Evolutionary conservation across 2,797 vertebrate species (phyloP), one percentile per base, ranked within the genome.

Genomic region (Enteromius thamalakanensis): DNA sequence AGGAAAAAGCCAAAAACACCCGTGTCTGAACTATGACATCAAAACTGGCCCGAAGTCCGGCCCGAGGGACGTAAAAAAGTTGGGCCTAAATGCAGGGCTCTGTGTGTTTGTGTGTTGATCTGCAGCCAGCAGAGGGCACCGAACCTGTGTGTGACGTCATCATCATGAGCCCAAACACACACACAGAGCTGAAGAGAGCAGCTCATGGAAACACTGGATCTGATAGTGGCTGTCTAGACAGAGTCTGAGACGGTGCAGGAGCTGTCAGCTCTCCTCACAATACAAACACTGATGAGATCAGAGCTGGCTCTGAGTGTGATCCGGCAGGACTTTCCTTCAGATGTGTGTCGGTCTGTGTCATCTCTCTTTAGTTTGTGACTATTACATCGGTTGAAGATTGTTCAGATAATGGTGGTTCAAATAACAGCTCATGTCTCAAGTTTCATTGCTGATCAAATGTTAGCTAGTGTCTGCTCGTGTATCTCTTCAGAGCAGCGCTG

Each of bases 281-380:
- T 80, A 34, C 75, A 84, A 84, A 87, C 76, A 87, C 80, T 9
- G 84, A 84, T 86, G 65, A 82, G 65, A 58, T 86, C 74, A 80
- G 65, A 58, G 23, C 77, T 77, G 65, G 45, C 80, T 83, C 69
- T 87, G n/a, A 82, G 84, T 77, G 23, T 77, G 81, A 85, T 64
- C 37, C 32, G n/a, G 76, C 58, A 62, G 42, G 32, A 67, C 32
- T 70, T 40, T 49, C 68, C 40, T 45, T 23, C 12, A 26, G 68
- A 45, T 1, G 58, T 26, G 23, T 62, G 10, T 60, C 11, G 14
- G 11, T 60, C 23, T 60, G n/a, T 60, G 12, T 62, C 60, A 15
- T 12, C 6, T 62, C 23, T 29, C 60, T 29, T 62, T 29, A 15
- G 26, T 15, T 62, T 6, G 7, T 62, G 12, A 29, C 60, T 26